Conservation (phyloP, 2,113 vertebrate genomes). For the Muntiacus muntjak region DNA sequence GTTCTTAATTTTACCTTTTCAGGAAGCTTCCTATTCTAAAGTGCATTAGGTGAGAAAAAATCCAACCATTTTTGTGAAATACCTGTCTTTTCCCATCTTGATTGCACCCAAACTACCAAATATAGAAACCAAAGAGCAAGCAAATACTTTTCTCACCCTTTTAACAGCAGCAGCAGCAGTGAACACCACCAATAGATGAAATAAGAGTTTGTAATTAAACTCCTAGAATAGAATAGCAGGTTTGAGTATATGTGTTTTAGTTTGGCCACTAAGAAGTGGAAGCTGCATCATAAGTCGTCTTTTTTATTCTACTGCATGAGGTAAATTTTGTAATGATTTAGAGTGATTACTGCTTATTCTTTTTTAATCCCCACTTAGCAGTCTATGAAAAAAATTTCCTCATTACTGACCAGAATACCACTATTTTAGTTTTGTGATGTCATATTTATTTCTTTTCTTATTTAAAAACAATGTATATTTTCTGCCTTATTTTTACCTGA, state of each 20-base stretch:
- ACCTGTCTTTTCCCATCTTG: neutral
- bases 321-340: slow-evolving; percentile 8
- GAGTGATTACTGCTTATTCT: neutral
- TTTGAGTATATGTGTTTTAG: neutral
- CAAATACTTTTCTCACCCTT: neutral
- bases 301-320: neutral
- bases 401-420: neutral
- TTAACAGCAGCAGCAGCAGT: neutral
- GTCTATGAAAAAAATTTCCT: slow-evolving; percentile 5
- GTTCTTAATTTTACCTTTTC: slow-evolving; percentile 30
- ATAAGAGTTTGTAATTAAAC: neutral
- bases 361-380: slow-evolving; percentile 19
- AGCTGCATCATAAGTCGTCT: neutral
- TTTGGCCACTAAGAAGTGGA: neutral
- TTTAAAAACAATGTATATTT: slow-evolving; percentile 11
- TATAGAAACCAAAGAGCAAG: neutral
- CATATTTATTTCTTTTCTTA: neutral
- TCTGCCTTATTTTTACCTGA: slow-evolving; percentile 22
- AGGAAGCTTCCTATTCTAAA: slow-evolving; percentile 1
- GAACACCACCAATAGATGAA: neutral
- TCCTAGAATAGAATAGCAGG: neutral
- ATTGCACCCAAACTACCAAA: neutral
- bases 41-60: slow-evolving; percentile 33
- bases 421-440: slow-evolving; percentile 23
- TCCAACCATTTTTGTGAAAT: neutral